A percentile compares a stretch with the other conserved stretches of the same genome.
Conservation (phyloP, 2,888 invertebrate genomes). For the Euproctis similis region DNA sequence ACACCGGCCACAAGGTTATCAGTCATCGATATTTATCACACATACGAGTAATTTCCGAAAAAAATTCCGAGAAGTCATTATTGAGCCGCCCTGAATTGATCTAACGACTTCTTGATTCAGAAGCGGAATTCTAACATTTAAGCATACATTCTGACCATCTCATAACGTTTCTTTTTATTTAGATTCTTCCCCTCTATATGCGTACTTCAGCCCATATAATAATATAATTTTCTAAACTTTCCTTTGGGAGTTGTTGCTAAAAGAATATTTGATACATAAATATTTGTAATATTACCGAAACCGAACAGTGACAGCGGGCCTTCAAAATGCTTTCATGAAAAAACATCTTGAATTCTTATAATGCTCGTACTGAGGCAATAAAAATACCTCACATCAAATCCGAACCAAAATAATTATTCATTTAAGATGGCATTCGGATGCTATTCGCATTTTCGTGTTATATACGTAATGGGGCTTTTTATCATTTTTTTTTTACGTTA, state of each 20-base stretch:
- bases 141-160: background rate
- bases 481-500: no score
- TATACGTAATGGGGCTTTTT: constrained; percentile 21
- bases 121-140: background rate
- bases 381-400: constrained; percentile 69
- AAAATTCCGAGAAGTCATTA: no score
- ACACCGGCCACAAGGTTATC: no score
- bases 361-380: constrained; percentile 53
- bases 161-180: no score
- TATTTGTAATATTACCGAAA: constrained; percentile 1
- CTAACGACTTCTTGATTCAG: no score
- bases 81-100: no score
- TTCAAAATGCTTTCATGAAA: constrained; percentile 30
- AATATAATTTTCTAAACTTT: background rate
- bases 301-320: constrained; percentile 5
- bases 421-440: constrained; percentile 55
- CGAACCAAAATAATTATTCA: constrained; percentile 56
- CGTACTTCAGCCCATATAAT: background rate
- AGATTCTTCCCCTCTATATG: background rate
- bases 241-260: background rate
- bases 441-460: constrained; percentile 18
- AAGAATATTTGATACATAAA: background rate
- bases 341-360: constrained; percentile 47
- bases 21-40: no score
- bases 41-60: no score